Base-by-base conservation (phyloP, 2,797 vertebrate genomes). In the Sylvilagus floridanus region DNA sequence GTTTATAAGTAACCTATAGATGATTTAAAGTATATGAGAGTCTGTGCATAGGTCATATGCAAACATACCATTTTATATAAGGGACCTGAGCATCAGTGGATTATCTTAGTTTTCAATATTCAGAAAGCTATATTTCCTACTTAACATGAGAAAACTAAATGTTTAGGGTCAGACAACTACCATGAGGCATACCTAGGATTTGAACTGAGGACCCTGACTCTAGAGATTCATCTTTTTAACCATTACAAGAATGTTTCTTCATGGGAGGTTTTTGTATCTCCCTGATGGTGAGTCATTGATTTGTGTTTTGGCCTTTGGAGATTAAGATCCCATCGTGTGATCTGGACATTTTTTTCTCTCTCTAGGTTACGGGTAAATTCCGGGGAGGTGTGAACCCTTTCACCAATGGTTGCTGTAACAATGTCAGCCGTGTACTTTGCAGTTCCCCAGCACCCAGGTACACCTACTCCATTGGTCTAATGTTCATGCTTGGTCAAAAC, bases 311-410 rank as follows among this genome's bases (percentile, higher is more conserved):
- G 50, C 35, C 57, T 90, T 95, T 88, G 69, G 85, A 62, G 19
- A 22, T 89, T 35, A 66, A 10, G 1, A 22, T 50, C 71, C 66
- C 3, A 14, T 75, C 13, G 0, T 63, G 35, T 94, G 32, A 54
- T 8, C 2, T 37, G 65, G 37, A 24, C 77, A 66, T 5, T 1
- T 47, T 63, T 60, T 52, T 21, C 50, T 90, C 62, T 30, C 5
- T 71, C 0, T 95, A 99, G 99, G 99, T 99, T 96, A 99, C 99
- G 0, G 99, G 99, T 96, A 99, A 99, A 98, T 99, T 99, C 98
- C 99, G 99, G 0, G 99, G 99, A 17, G 99, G 99, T 0, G 99
- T 99, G 92, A 99, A 99, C 96, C 99, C 99, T 73, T 99, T 99
- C 97, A 99, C 99, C 95, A 99, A 99, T 0, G 99, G 99, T 97